Evolutionary conservation across 1,140 invertebrate species (phyloP).

Genomic region (Muscidifurax raptorellus): DNA sequence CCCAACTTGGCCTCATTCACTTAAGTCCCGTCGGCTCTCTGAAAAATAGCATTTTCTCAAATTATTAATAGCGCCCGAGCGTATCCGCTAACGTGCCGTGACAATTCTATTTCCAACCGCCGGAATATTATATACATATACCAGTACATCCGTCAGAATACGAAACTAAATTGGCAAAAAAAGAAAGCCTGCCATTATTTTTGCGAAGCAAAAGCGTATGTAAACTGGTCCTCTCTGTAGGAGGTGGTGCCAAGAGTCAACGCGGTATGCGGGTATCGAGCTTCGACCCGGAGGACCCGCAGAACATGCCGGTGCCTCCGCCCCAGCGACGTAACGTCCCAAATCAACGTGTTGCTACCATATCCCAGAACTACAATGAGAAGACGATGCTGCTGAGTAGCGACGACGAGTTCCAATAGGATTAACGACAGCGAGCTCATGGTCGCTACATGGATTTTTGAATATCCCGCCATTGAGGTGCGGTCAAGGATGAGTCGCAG

Average conservation of each 20-base stretch:
- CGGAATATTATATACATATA: too few species aligned
- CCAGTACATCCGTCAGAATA: not conserved
- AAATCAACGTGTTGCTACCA: constrained; percentile 84
- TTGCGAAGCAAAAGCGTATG: not conserved
- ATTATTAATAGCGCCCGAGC: too few species aligned
- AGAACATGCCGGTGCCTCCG: constrained; percentile 73
- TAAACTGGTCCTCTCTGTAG: constrained; percentile 25
- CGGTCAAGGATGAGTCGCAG: not conserved
- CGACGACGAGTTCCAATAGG: constrained; percentile 96
- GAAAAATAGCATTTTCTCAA: too few species aligned
- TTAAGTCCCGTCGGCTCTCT: too few species aligned
- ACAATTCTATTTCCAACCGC: not conserved
- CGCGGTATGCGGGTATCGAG: constrained; percentile 81
- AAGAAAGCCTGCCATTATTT: not conserved
- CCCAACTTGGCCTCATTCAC: too few species aligned
- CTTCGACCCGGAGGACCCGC: constrained; percentile 82
- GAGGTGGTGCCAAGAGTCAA: constrained; percentile 79
- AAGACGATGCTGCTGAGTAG: constrained; percentile 97
- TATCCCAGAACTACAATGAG: constrained; percentile 92
- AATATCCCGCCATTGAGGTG: not conserved
- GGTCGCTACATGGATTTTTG: not conserved
- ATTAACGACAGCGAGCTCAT: not conserved
- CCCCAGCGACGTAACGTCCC: constrained; percentile 75
- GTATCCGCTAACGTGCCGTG: too few species aligned
- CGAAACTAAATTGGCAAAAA: not conserved